These are phyloP conservation scores for Drosophila fungiperda DNA, from an alignment of 2,888 invertebrate species.

Conservation along the genomic window DNA sequence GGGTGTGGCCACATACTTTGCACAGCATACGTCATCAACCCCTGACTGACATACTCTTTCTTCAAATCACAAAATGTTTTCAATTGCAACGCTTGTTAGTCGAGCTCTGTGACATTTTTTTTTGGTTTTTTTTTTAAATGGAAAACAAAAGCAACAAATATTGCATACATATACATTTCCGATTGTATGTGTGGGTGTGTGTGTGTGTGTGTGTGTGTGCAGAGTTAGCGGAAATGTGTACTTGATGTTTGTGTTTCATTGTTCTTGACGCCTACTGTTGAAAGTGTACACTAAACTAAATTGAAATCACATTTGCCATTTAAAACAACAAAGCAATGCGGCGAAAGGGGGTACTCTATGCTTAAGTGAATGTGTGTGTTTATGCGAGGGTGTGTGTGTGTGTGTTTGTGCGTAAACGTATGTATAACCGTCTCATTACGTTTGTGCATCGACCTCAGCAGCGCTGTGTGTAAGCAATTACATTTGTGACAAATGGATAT, in stretches of 20 bases:
- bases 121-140: slow-evolving; percentile 16
- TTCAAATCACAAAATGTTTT: slow-evolving; percentile 35
- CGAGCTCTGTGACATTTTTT: slow-evolving; percentile 25
- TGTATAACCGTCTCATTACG: slow-evolving; percentile 51
- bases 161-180: slow-evolving; percentile 4
- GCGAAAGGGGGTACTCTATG: slow-evolving; percentile 19
- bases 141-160: slow-evolving; percentile 31
- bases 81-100: slow-evolving; percentile 44
- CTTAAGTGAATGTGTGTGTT: background rate
- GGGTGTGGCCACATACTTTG: background rate
- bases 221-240: slow-evolving; percentile 33
- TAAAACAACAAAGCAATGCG: slow-evolving; percentile 57
- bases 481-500: slow-evolving; percentile 75
- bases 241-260: slow-evolving; percentile 42
- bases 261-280: slow-evolving; percentile 27
- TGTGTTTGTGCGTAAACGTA: slow-evolving; percentile 6
- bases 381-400: slow-evolving; percentile 8
- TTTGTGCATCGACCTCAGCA: slow-evolving; percentile 36
- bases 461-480: slow-evolving; percentile 60
- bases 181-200: background rate
- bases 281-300: slow-evolving; percentile 42
- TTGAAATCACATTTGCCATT: slow-evolving; percentile 47
- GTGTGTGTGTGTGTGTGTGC: slow-evolving; percentile 19
- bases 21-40: background rate
- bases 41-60: background rate